Conservation (phyloP, 2,797 vertebrate genomes). For the Sebastes minor region DNA sequence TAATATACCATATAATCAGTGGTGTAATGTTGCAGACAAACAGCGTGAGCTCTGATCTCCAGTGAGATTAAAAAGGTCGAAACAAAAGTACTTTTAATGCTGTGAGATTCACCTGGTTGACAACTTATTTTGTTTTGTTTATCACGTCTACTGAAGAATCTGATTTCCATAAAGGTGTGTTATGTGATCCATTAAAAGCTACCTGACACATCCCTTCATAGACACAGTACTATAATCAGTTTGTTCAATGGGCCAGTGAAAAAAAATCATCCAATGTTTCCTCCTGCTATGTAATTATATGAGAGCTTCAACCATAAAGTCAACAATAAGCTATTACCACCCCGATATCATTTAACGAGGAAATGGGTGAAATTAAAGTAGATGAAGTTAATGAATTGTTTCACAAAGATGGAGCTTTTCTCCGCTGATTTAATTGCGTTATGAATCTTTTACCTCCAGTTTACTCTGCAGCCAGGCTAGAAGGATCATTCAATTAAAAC, state of each 20-base stretch:
- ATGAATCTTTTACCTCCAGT: background rate
- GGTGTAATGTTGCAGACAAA: background rate
- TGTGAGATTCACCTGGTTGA: background rate
- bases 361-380: slow-evolving; percentile 4
- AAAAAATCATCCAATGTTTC: background rate
- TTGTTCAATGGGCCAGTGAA: background rate
- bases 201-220: background rate
- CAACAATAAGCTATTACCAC: background rate
- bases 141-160: background rate
- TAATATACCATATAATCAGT: background rate
- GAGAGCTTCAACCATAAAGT: background rate
- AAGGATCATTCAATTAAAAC: background rate
- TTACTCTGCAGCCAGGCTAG: background rate
- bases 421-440: background rate
- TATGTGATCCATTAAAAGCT: background rate
- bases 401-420: background rate
- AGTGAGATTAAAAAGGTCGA: too few species aligned
- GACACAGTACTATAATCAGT: background rate
- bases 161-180: background rate
- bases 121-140: background rate
- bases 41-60: background rate
- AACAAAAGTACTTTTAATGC: too few species aligned
- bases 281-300: slow-evolving; percentile 12
- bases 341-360: background rate
- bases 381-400: background rate